A percentile compares a stretch with the other conserved stretches of the same genome.
Evolutionary conservation across 2,888 invertebrate genomes (phyloP).

Genomic region (Nomada fucata): DNA sequence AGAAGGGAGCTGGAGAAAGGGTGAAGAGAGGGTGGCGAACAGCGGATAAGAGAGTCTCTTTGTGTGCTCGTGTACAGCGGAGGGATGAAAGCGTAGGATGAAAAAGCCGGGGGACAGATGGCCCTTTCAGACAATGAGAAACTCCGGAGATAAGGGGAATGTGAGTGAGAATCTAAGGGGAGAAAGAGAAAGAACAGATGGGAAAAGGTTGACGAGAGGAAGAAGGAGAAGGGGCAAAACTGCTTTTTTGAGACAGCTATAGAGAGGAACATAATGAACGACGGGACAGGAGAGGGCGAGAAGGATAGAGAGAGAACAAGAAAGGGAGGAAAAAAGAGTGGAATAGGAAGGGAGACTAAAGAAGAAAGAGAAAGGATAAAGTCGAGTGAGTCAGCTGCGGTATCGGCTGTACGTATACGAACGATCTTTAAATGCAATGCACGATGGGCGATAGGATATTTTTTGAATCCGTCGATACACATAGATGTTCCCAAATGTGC

Average conservation of each 20-base stretch:
- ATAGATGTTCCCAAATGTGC: not conserved
- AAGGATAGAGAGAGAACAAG: conserved; percentile 17
- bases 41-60: conserved; percentile 78
- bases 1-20: conserved; percentile 64
- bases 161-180: conserved; percentile 70
- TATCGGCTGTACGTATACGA: conserved; percentile 64
- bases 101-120: conserved; percentile 83
- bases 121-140: conserved; percentile 84
- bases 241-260: conserved; percentile 68
- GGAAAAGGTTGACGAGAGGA: conserved; percentile 54
- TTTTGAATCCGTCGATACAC: not conserved
- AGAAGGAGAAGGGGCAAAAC: conserved; percentile 63
- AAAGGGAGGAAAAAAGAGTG: conserved; percentile 22
- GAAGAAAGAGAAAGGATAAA: conserved; percentile 52
- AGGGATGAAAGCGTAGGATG: conserved; percentile 82
- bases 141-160: conserved; percentile 83
- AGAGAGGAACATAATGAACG: conserved; percentile 69
- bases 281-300: conserved; percentile 47
- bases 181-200: conserved; percentile 38
- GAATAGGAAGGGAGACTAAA: conserved; percentile 26
- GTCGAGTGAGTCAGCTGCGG: conserved; percentile 71
- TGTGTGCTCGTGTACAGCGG: conserved; percentile 77
- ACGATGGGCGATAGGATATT: conserved; percentile 50
- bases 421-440: conserved; percentile 75
- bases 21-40: conserved; percentile 69